Conservation (phyloP, 2,113 vertebrate species). For the Heterocephalus glaber region DNA sequence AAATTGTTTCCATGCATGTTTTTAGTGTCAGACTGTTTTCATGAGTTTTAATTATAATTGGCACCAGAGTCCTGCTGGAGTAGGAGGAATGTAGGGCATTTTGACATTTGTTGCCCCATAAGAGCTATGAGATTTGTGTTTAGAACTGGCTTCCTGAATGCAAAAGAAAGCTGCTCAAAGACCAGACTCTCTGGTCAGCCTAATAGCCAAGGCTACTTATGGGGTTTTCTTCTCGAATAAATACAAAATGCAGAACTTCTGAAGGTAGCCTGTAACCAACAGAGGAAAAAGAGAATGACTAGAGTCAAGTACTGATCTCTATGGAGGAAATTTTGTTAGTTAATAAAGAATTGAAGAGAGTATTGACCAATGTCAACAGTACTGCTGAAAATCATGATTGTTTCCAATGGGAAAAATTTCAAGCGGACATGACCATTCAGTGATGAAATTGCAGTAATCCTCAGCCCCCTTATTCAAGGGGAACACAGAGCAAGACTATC, state of each 20-base stretch:
- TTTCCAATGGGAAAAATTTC: not conserved
- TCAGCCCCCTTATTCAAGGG: not conserved
- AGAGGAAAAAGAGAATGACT: not conserved
- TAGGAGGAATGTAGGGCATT: not conserved
- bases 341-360: slow-evolving; percentile 47
- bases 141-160: not conserved
- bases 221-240: slow-evolving; percentile 15
- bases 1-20: slow-evolving; percentile 40
- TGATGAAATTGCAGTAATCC: not conserved
- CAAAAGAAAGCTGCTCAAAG: not conserved
- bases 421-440: not conserved
- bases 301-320: not conserved
- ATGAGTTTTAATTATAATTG: slow-evolving; percentile 56
- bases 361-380: not conserved
- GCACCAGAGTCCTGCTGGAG: slow-evolving; percentile 20
- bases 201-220: not conserved
- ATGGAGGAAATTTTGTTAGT: not conserved
- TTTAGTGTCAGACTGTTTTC: slow-evolving; percentile 63
- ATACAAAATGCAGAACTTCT: slow-evolving; percentile 45
- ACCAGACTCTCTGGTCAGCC: slow-evolving; percentile 16
- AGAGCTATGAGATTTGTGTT: slow-evolving; percentile 36
- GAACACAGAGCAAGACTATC: not conserved
- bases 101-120: slow-evolving; percentile 39
- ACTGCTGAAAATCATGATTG: not conserved
- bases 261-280: not conserved